Evolutionary conservation across 53 echinoderm and acorn worm genomes (phyloP).

Genomic region (Henricia sp.): DNA sequence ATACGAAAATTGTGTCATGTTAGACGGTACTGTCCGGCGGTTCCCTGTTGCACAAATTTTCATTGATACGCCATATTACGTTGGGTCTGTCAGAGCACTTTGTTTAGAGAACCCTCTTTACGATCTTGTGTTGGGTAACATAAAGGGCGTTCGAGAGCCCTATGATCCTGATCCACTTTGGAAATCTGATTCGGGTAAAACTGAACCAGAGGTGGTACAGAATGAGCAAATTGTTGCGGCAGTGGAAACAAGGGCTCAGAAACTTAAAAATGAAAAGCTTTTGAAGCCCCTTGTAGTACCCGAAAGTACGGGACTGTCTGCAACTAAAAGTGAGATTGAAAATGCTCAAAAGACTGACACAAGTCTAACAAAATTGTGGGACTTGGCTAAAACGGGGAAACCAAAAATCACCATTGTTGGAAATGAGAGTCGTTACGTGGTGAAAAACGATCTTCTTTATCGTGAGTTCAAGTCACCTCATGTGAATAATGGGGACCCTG

Average conservation of each 20-base stretch:
- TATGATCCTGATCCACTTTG: conserved; percentile 29
- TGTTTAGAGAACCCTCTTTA: conserved; percentile 59
- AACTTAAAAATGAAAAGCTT: conserved; percentile 1
- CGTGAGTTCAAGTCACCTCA: not conserved
- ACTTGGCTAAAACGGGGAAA: conserved; percentile 2
- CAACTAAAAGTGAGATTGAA: not conserved
- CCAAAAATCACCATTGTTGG: conserved; percentile 7
- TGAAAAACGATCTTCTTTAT: conserved; percentile 14
- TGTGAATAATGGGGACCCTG: not conserved
- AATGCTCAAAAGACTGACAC: not conserved
- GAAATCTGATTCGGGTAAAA: conserved; percentile 3
- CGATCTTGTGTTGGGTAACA: conserved; percentile 50
- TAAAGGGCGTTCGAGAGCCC: conserved; percentile 32
- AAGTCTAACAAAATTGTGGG: conserved; percentile 9
- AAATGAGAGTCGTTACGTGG: conserved; percentile 17
- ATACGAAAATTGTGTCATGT: conserved; percentile 32
- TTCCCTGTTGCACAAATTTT: conserved; percentile 50
- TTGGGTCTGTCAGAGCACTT: conserved; percentile 41
- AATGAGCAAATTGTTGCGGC: conserved; percentile 6
- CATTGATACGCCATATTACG: conserved; percentile 44
- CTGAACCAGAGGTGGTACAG: not conserved
- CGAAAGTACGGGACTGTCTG: not conserved
- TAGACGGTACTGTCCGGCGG: conserved; percentile 38
- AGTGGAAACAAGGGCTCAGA: conserved; percentile 60
- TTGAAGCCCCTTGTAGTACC: not conserved